Base-by-base conservation (phyloP, 2,888 invertebrate genomes). In the Morinoia aosen region DNA sequence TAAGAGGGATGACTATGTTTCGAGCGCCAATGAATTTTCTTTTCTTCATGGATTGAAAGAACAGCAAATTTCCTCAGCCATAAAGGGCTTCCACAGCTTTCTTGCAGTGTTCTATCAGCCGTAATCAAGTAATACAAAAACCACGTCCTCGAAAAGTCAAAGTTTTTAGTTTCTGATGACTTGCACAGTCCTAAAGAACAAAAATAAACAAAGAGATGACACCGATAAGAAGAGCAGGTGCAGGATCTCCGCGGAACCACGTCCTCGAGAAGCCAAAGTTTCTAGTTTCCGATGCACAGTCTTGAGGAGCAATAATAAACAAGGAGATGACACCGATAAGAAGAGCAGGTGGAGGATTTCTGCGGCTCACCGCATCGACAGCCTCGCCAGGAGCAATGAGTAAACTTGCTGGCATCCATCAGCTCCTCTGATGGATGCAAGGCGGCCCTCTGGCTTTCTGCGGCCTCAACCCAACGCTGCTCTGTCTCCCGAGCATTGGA, bases 351-450 rank as follows among this genome's bases (percentile, higher is more conserved):
- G 76, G 8, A 76, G 76, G 76, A 76, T 76, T 33, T 76, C 76
- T 33, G 10, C 25, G 76, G 76, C 33, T 76, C 76, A 10, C 33
- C 76, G 16, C 76, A 14, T 76, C 19, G 76, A 76, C 76, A 76
- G 90, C 11, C 90, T 14, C 16, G 90, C 58, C 33, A 57, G 57
- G 57, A 93, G 93, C 93, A 93, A 93, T 93, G 93, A 93, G 48
- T 58, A 93, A 93, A 93, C 93, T 93, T 93, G 93, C 48, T 33
- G 25, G 93, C n/a, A 93, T 93, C 57, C 57, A 93, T 93, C 93
- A 93, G 12, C 33, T 57, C 57, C 93, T 33, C 14, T 93, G 93
- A 93, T 57, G 93, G 93, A 93, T 57, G 93, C 10, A 2, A 12
- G 93, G 57, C 25, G 10, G 76, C 76, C 2, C 33, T 33, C 76